Base-by-base conservation (phyloP, 2,113 vertebrate genomes). In the Hylia prasina region DNA sequence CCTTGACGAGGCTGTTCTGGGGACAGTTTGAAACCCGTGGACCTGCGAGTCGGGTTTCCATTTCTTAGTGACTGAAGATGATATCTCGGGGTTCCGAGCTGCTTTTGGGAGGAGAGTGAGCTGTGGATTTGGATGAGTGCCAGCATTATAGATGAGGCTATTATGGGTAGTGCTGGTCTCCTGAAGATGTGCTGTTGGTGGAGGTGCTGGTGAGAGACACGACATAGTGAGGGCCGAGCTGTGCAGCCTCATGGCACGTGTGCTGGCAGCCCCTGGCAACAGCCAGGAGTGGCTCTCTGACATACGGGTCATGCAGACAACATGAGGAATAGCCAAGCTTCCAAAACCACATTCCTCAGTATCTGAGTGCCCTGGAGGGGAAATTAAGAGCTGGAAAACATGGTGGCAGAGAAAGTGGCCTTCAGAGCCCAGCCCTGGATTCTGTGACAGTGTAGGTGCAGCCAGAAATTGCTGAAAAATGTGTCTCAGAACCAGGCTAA, bases 1-100 rank as follows among this genome's bases (percentile, higher is more conserved):
- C 31, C 7, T 42, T 72, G 57, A 21, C 0, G 0, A 22, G 30
- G 15, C 40, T 77, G 6, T 44, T 69, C 31, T 44, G n/a, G 53
- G 24, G 17, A 64, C 45, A 15, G 13, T 16, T 65, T 77, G 64
- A 61, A 80, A 81, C 57, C 28, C 3, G 0, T 60, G 31, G 40
- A 53, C 7, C n/a, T 53, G 20, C 11, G 28, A 72, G 33, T 28
- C 44, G 7, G 2, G 0, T 40, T 81, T 81, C 50, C 3, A 18
- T 37, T 40, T 70, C 57, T 61, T 68, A 53, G 44, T 37, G 22
- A 15, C 15, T 48, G 37, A 42, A 83, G 68, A 77, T 77, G 45
- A 35, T 6, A 35, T 23, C 42, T 48, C 0, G 0, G 50, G 23
- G 12, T 15, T 56, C 70, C 40, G 8, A 30, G 19, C 22, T 65